Evolutionary conservation across 1,140 invertebrate species (phyloP).

Genomic region (Drosophila tsacasi): DNA sequence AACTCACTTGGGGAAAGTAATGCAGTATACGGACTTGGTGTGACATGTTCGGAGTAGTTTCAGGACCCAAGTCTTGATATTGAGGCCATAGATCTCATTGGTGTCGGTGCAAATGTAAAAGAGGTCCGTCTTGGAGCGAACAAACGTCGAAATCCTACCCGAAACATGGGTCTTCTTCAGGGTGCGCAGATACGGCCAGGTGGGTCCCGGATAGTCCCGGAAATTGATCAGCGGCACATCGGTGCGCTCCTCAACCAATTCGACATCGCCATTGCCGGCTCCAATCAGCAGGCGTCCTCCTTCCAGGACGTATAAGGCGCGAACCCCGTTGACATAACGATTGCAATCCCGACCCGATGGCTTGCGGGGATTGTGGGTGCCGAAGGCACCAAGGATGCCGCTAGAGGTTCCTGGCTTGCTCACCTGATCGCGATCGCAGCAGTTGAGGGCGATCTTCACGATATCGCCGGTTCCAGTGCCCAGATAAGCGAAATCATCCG

Average conservation of each 20-base stretch:
- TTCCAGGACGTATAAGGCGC: conserved; percentile 88
- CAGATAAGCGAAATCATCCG: conserved; percentile 91
- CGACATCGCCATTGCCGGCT: conserved; percentile 92
- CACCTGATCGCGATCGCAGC: conserved; percentile 86
- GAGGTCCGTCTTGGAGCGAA: conserved; percentile 86
- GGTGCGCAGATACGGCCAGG: conserved; percentile 87
- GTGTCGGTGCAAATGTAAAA: conserved; percentile 90
- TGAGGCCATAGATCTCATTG: conserved; percentile 94
- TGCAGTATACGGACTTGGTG: conserved; percentile 91
- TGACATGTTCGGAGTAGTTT: conserved; percentile 93
- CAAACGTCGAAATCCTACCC: conserved; percentile 88
- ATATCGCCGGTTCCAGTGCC: conserved; percentile 92
- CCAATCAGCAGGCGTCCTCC: conserved; percentile 90
- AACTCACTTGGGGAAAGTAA: conserved; percentile 93
- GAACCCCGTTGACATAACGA: conserved; percentile 87
- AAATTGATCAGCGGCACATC: conserved; percentile 85
- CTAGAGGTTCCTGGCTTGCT: conserved; percentile 86
- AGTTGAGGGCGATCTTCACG: conserved; percentile 89
- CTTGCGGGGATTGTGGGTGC: conserved; percentile 77
- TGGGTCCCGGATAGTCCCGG: conserved; percentile 86
- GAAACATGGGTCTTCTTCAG: conserved; percentile 87
- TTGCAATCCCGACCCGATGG: conserved; percentile 79
- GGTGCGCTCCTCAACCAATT: conserved; percentile 88
- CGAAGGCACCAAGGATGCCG: conserved; percentile 89
- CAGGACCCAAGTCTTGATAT: conserved; percentile 89